These are phyloP conservation scores for Enteromius treurensis DNA, from an alignment of 2,797 vertebrate species.

Conservation along the genomic window DNA sequence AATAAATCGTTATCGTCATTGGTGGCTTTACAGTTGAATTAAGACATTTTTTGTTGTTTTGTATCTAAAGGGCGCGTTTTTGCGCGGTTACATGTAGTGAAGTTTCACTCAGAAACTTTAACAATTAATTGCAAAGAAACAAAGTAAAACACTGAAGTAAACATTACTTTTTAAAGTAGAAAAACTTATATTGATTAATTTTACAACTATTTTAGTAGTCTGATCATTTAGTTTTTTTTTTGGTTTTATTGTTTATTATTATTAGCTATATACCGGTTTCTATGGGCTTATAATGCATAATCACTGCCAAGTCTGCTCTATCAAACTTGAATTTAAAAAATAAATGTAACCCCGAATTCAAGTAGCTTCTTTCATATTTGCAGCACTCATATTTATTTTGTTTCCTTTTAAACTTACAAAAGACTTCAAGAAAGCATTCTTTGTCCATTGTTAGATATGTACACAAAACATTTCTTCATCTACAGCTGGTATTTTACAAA, in stretches of 20 bases:
- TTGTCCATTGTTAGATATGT: constrained; percentile 54
- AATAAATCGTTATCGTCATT: background rate
- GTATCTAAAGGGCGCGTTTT: background rate
- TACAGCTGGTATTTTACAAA: constrained; percentile 52
- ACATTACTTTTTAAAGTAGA: background rate
- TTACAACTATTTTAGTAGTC: background rate
- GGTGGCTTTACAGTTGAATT: background rate
- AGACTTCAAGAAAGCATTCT: constrained; percentile 45
- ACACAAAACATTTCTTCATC: constrained; percentile 51
- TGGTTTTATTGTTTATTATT: background rate
- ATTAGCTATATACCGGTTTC: background rate
- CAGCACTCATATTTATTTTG: constrained; percentile 54
- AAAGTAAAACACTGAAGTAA: background rate
- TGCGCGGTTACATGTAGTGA: background rate
- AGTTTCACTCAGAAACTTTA: background rate
- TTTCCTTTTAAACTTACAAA: constrained; percentile 60
- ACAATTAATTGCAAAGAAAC: background rate
- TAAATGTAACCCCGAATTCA: constrained; percentile 55
- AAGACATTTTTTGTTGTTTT: background rate
- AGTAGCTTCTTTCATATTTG: constrained; percentile 58
- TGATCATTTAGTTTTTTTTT: background rate
- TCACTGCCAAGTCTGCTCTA: background rate
- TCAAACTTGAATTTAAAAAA: constrained; percentile 16
- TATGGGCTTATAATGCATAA: background rate
- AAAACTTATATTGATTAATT: background rate